Base-by-base conservation (phyloP, 30 jellyfish, hydroid and myxozoan species). In the Hydractinia symbiolongicarpus region DNA sequence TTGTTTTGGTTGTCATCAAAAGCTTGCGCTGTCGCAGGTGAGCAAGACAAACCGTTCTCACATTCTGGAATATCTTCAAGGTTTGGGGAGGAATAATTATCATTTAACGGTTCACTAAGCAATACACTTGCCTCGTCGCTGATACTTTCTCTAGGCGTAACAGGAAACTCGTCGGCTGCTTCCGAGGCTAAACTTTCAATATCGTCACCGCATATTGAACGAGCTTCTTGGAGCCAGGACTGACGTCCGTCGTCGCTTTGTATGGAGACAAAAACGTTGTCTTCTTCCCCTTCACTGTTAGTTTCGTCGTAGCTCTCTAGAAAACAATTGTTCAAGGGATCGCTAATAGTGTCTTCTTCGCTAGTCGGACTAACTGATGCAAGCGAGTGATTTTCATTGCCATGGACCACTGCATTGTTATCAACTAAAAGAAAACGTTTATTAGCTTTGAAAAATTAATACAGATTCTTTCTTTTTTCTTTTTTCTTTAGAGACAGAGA, bases 121-220 rank as follows among this genome's bases (percentile, higher is more conserved):
- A 72, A 78, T 5, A 82, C 73, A 20, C 88, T 68, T 4, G 78
- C 7, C 20, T 20, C 73, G 17, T 55, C 66, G 50, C 20, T 51
- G 4, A 40, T 21, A 55, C 69, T 67, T 30, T 17, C 55, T 5
- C 77, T 50, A 11, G 95, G 49, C 16, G 78, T 73, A 16, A 79
- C 53, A 17, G 87, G 88, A 40, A 84, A 17, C n/a, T 56, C 51
- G 7, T 83, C 90, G 19, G 79, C 92, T 4, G 96, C 98, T 73
- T 91, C 98, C 50, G 97, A 90, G 1, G 98, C 98, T n/a, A 91
- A 85, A 60, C 84, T 61, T 73, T 91, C 95, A 13, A 91, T 80
- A 83, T 91, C 98, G 5, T 83, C 98, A 5, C 98, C 98, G 86
- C 98, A 91, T 5, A 91, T 90, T 4, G 98, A 91, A 66, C 94